Evolutionary conservation across 2,888 invertebrate genomes (phyloP).

Genomic region (Temnothorax rugatulus): DNA sequence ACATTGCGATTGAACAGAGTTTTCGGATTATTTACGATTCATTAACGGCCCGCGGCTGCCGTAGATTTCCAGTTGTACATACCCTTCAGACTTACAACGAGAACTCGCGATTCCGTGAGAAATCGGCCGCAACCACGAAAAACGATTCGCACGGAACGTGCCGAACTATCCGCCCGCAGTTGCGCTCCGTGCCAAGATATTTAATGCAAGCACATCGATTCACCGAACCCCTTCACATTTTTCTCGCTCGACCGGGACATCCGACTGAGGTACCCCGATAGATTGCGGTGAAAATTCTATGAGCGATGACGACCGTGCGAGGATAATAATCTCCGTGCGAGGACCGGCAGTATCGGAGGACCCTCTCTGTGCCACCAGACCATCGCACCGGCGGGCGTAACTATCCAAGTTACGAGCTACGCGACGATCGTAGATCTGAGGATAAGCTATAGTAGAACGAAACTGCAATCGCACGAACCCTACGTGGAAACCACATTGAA

Average conservation of each 20-base stretch:
- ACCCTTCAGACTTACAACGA: constrained; percentile 48
- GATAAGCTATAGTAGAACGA: constrained; percentile 46
- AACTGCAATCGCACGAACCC: constrained; percentile 48
- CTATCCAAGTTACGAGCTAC: constrained; percentile 43
- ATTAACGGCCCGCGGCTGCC: not conserved
- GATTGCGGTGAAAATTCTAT: constrained; percentile 82
- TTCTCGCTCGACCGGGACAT: constrained; percentile 71
- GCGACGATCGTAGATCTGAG: constrained; percentile 47
- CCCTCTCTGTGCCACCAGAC: constrained; percentile 14
- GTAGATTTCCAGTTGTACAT: constrained; percentile 39
- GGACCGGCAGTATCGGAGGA: constrained; percentile 2
- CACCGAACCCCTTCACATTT: constrained; percentile 78
- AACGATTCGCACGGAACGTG: constrained; percentile 50
- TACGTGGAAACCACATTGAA: constrained; percentile 29
- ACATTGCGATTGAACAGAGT: constrained; percentile 30
- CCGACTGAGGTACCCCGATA: constrained; percentile 71
- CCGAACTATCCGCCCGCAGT: constrained; percentile 40
- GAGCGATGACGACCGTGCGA: constrained; percentile 79
- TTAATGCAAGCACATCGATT: constrained; percentile 85
- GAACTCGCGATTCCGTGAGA: constrained; percentile 59
- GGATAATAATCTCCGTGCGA: constrained; percentile 23
- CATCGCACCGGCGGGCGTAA: constrained; percentile 30
- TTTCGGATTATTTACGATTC: constrained; percentile 38
- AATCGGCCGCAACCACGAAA: constrained; percentile 42
- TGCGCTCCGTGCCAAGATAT: constrained; percentile 74